Conservation (phyloP, 2,113 vertebrate genomes). For the Rafetus swinhoei region DNA sequence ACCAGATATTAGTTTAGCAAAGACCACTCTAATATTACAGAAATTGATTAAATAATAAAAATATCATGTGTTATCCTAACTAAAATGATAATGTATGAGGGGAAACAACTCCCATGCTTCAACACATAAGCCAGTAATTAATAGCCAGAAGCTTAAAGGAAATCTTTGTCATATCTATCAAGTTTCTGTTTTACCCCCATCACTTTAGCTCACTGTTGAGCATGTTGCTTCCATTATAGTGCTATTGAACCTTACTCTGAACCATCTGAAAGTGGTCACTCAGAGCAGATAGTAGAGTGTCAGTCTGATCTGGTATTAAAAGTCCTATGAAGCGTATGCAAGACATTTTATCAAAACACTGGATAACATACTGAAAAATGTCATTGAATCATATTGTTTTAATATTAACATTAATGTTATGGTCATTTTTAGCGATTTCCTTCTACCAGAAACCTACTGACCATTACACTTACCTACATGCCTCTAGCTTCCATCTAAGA, state of each 20-base stretch:
- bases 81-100: neutral
- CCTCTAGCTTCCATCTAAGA: too few relatives aligned
- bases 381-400: too few relatives aligned
- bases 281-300: neutral
- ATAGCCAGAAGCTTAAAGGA: neutral
- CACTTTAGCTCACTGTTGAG: neutral
- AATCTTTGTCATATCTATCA: neutral
- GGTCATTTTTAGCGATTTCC: too few relatives aligned
- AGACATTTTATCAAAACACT: too few relatives aligned
- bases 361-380: too few relatives aligned
- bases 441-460: too few relatives aligned
- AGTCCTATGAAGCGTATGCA: neutral
- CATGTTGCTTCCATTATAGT: neutral
- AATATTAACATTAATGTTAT: too few relatives aligned
- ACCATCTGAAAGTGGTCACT: neutral
- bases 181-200: neutral
- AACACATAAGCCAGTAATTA: neutral
- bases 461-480: too few relatives aligned
- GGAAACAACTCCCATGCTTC: neutral
- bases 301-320: neutral
- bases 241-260: neutral
- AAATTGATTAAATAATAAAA: neutral
- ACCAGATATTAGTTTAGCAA: neutral
- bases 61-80: neutral
- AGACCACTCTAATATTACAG: neutral